These are phyloP conservation scores for Camelus bactrianus DNA, from an alignment of 2,113 vertebrate genomes.

Conservation along the genomic window DNA sequence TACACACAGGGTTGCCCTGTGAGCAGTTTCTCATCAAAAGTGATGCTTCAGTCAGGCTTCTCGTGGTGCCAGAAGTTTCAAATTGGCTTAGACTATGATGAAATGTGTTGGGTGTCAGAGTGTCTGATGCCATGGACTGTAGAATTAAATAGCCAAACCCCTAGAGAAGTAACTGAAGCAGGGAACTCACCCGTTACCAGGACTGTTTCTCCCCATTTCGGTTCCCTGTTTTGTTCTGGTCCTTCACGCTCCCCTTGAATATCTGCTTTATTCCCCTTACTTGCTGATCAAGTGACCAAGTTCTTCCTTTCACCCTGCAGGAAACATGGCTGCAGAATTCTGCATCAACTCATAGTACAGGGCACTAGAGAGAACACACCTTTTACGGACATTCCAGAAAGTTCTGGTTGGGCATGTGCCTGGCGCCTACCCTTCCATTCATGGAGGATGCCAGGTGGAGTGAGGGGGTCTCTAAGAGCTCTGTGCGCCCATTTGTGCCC, in stretches of 20 bases:
- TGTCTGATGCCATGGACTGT: not conserved
- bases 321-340: not conserved
- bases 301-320: not conserved
- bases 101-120: not conserved
- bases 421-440: not conserved
- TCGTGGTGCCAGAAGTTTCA: not conserved
- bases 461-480: not conserved
- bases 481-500: not conserved
- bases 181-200: not conserved
- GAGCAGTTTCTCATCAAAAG: not conserved
- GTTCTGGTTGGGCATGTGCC: not conserved
- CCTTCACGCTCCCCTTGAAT: conserved; percentile 15
- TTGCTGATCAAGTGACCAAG: not conserved
- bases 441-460: not conserved
- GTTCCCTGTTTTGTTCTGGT: not conserved
- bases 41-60: not conserved
- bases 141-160: not conserved
- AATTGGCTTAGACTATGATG: not conserved
- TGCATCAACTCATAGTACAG: not conserved
- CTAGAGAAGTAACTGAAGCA: not conserved
- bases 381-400: not conserved
- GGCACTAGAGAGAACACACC: not conserved
- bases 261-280: not conserved
- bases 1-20: not conserved
- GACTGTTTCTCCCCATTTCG: not conserved